Conservation (phyloP, 2,888 invertebrate genomes). For the Tipula lateralis region DNA sequence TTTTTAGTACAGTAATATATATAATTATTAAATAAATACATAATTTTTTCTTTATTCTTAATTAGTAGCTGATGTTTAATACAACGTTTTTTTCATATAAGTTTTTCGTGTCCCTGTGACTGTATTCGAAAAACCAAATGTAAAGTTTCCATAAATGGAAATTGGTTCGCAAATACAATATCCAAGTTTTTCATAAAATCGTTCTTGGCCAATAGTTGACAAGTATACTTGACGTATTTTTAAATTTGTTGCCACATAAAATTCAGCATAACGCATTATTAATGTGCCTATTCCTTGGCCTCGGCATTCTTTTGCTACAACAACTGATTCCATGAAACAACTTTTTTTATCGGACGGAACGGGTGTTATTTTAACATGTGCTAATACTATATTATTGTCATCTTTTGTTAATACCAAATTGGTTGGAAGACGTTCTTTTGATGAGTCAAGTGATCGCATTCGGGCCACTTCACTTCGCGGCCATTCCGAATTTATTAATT, state of each 20-base stretch:
- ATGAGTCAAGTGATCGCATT: constrained; percentile 66
- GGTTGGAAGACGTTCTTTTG: constrained; percentile 67
- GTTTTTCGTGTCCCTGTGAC: constrained; percentile 8
- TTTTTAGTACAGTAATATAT: neutral
- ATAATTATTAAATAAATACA: constrained; percentile 20
- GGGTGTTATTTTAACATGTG: constrained; percentile 73
- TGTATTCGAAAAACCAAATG: constrained; percentile 4
- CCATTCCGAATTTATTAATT: constrained; percentile 82
- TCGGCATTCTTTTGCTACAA: constrained; percentile 65
- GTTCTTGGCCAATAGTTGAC: constrained; percentile 68
- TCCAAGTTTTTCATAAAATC: constrained; percentile 69
- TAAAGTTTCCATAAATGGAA: constrained; percentile 57
- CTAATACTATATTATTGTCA: constrained; percentile 57
- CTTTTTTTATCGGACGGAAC: constrained; percentile 65
- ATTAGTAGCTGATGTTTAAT: neutral
- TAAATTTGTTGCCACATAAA: constrained; percentile 61
- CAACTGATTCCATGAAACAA: constrained; percentile 78
- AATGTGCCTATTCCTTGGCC: constrained; percentile 72
- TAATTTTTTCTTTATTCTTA: neutral
- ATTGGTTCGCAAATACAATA: constrained; percentile 64
- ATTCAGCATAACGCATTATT: constrained; percentile 69
- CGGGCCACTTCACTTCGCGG: constrained; percentile 74
- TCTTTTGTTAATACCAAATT: constrained; percentile 62
- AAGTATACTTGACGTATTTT: constrained; percentile 62
- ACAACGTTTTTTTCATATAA: constrained; percentile 29